phyloP scores from a whole-genome alignment of 2,113 vertebrate genomes.

The Narcine bancroftii region DNA sequence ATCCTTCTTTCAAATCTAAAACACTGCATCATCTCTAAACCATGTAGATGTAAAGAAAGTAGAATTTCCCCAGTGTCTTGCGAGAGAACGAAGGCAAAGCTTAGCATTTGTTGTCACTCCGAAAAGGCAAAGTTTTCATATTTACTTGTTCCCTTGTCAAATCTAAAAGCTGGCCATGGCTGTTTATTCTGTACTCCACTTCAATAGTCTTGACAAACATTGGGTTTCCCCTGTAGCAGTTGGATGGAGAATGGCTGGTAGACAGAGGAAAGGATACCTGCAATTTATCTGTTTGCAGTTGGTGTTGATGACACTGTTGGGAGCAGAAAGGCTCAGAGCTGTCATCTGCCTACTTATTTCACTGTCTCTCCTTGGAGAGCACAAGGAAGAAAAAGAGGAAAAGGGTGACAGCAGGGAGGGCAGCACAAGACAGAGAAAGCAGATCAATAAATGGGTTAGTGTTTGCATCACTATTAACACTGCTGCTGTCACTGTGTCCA shows the following conservation, averaged over 20 bases:
- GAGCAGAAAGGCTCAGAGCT: conserved; percentile 52
- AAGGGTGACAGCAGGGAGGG: not conserved
- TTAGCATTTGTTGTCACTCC: not conserved
- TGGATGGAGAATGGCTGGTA: conserved; percentile 62
- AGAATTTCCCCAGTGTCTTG: not conserved
- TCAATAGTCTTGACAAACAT: conserved; percentile 58
- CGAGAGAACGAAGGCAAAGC: not conserved
- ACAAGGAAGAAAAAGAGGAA: conserved; percentile 49
- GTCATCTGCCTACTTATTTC: conserved; percentile 71
- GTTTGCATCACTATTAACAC: conserved; percentile 69
- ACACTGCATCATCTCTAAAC: not conserved
- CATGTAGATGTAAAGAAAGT: not conserved
- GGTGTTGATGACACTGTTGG: conserved; percentile 63
- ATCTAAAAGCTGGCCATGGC: conserved; percentile 65
- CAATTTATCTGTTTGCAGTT: conserved; percentile 65
- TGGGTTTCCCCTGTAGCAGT: conserved; percentile 55
- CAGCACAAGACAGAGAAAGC: conserved; percentile 64
- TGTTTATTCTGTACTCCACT: conserved; percentile 54
- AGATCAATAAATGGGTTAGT: conserved; percentile 76
- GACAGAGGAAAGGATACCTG: conserved; percentile 55
- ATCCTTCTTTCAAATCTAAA: not conserved
- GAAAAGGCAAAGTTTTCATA: conserved; percentile 59
- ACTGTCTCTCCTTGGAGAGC: conserved; percentile 62
- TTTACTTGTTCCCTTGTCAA: conserved; percentile 56
- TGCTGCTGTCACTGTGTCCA: conserved; percentile 61